Base-by-base conservation (phyloP, 2,113 vertebrate genomes). In the Pampusana beccarii region DNA sequence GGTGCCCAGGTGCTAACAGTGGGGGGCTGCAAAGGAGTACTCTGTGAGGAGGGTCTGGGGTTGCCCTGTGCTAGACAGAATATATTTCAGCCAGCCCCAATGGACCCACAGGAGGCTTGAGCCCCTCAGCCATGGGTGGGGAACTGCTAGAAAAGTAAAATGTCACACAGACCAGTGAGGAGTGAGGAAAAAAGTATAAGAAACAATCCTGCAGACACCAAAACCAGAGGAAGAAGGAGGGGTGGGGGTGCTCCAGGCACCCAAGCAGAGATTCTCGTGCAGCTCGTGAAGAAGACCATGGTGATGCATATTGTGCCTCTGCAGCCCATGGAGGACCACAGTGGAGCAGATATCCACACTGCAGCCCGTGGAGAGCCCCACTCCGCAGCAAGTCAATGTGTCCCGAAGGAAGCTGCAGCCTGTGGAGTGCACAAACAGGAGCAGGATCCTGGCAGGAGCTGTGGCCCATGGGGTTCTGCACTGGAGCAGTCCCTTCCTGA, bases 161-260 rank as follows among this genome's bases (percentile, higher is more conserved):
- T 18, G 2, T 10, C 2, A 16, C 2, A 14, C 1, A 10, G 16
- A 2, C 8, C 14, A 40, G 10, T 33, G 60, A 0, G 0, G 15
- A 71, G 18, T 6, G 36, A 53, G 12, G 33, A 19, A 31, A 24
- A 40, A 42, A 5, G 0, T 21, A 16, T 13, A 17, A 62, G 25
- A 61, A 83, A 38, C 5, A 29, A 1, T 5, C n/a, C 13, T 21
- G 28, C 16, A 40, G 29, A 44, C 3, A 36, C 28, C 3, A 28
- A n/a, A 3, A 21, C 6, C 19, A 44, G 15, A 48, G 4, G 2
- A 46, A 46, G 44, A 18, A 19, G 44, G 44, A 46, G 10, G 2
- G 2, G 10, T 23, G 20, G 25, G 38, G 6, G 4, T 40, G 6
- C 9, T 31, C 13, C 3, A 14, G 11, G 17, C 13, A 46, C 44